Evolutionary conservation across 2,797 vertebrate species (phyloP).

Genomic region (Odontamblyopus rebecca): DNA sequence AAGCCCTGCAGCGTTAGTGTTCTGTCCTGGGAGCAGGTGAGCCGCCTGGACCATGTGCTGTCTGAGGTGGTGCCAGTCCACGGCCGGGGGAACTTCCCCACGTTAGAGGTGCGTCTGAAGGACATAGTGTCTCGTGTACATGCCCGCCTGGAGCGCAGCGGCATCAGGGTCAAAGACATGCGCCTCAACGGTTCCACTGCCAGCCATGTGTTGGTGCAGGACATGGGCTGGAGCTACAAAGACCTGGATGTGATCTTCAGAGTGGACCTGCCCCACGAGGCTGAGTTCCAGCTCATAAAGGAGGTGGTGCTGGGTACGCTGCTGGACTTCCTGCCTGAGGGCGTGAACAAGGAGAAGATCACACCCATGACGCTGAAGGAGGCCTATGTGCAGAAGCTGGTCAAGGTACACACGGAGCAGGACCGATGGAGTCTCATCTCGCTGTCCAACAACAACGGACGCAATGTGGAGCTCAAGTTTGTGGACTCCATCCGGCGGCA

Average conservation of each 20-base stretch:
- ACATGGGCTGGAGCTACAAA: slow-evolving; percentile 93
- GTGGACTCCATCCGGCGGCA: slow-evolving; percentile 93
- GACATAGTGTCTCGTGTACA: slow-evolving; percentile 92
- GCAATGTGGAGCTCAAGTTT: slow-evolving; percentile 97
- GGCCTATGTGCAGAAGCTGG: slow-evolving; percentile 95
- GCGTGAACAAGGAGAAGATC: slow-evolving; percentile 94
- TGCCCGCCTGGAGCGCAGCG: slow-evolving; percentile 80
- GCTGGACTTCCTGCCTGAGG: slow-evolving; percentile 92
- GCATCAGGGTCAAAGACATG: slow-evolving; percentile 86
- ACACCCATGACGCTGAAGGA: slow-evolving; percentile 91
- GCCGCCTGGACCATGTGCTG: slow-evolving; percentile 88
- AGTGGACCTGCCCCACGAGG: slow-evolving; percentile 87
- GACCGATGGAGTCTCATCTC: slow-evolving; percentile 99
- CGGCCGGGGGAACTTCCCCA: slow-evolving; percentile 95
- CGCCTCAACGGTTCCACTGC: slow-evolving; percentile 94
- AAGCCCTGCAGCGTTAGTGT: slow-evolving; percentile 74
- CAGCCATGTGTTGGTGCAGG: slow-evolving; percentile 93
- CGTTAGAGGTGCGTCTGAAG: slow-evolving; percentile 89
- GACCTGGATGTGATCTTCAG: slow-evolving; percentile 96
- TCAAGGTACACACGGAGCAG: slow-evolving; percentile 92
- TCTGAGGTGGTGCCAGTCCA: slow-evolving; percentile 91
- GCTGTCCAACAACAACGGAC: slow-evolving; percentile 93
- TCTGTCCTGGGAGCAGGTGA: slow-evolving; percentile 94
- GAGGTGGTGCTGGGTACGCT: slow-evolving; percentile 92
- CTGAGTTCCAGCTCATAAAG: slow-evolving; percentile 87